Percentiles rank a stretch among this genome's conserved stretches.
These are phyloP conservation scores for Margarornis squamiger DNA, from an alignment of 2,797 vertebrate genomes.

Conservation along the genomic window DNA sequence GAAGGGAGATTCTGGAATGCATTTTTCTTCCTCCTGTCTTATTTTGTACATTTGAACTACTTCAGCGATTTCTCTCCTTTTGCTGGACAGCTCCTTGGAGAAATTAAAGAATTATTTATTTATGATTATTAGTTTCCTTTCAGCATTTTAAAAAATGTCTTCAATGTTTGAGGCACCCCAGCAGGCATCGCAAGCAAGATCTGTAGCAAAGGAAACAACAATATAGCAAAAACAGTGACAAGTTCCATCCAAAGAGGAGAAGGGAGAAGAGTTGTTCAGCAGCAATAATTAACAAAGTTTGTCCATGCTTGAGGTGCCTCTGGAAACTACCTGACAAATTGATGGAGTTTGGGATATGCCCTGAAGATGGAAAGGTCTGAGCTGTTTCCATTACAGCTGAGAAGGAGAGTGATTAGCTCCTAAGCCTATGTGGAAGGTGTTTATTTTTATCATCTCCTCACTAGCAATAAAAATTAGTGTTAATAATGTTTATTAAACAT, in stretches of 20 bases:
- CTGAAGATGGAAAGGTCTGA: not conserved
- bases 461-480: not conserved
- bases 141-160: slow-evolving; percentile 51
- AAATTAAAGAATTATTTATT: slow-evolving; percentile 69
- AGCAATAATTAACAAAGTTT: slow-evolving; percentile 28
- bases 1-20: slow-evolving; percentile 19
- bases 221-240: slow-evolving; percentile 14
- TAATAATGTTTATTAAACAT: not conserved
- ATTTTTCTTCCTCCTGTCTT: slow-evolving; percentile 48
- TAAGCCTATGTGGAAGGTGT: not conserved
- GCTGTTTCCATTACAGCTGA: not conserved
- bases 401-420: not conserved
- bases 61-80: slow-evolving; percentile 50
- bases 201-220: slow-evolving; percentile 8
- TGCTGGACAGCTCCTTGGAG: slow-evolving; percentile 59
- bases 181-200: slow-evolving; percentile 14
- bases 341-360: not conserved
- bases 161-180: slow-evolving; percentile 39
- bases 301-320: not conserved
- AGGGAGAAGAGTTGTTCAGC: not conserved
- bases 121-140: slow-evolving; percentile 68
- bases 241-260: not conserved
- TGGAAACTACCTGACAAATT: slow-evolving; percentile 13
- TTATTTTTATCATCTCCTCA: not conserved
- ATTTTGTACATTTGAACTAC: slow-evolving; percentile 54